Percentiles rank a stretch among this genome's conserved stretches.
phyloP scores from a whole-genome alignment of 2,113 vertebrate species.

The Calonectris borealis region DNA sequence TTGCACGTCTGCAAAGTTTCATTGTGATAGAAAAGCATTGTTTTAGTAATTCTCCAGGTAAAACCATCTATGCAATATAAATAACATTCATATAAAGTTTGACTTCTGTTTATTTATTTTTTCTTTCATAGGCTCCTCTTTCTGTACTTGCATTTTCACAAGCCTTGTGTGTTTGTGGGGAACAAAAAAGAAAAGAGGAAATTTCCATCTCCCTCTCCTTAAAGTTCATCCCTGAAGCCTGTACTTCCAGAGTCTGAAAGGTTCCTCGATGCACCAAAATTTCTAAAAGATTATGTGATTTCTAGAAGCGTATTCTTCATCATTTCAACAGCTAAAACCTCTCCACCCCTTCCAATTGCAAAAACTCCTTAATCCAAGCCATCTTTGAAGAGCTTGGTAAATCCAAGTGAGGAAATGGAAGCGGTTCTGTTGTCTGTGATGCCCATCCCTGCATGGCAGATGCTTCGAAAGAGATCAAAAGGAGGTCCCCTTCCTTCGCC shows the following conservation, averaged over 20 bases:
- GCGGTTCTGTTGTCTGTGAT: background rate
- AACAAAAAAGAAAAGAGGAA: background rate
- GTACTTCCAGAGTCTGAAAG: background rate
- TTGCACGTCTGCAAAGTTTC: background rate
- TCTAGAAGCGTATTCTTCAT: background rate
- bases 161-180: background rate
- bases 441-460: no score
- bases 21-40: no score
- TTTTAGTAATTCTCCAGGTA: background rate
- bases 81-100: background rate
- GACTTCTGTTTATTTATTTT: background rate
- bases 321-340: background rate
- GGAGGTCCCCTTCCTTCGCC: background rate
- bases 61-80: background rate
- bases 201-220: background rate
- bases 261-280: background rate
- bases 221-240: background rate
- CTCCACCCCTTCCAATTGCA: background rate
- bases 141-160: background rate
- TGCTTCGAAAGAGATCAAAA: background rate
- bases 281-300: background rate
- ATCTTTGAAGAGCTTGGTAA: background rate
- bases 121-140: background rate
- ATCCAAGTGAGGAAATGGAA: background rate
- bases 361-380: background rate